phyloP scores from a whole-genome alignment of 2,113 vertebrate genomes.

The Cettia cetti region DNA sequence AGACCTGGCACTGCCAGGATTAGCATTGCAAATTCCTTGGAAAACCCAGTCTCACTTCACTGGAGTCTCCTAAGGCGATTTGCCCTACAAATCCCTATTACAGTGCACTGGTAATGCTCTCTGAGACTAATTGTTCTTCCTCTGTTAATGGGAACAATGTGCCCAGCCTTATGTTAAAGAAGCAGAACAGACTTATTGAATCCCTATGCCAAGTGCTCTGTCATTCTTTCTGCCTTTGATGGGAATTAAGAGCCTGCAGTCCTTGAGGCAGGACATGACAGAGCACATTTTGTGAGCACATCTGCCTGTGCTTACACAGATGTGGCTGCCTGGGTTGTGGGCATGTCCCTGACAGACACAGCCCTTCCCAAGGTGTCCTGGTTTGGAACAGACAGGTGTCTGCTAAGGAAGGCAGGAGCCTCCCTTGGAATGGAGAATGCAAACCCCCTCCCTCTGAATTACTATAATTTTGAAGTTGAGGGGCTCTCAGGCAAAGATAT shows the following conservation, averaged over 20 bases:
- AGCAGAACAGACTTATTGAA: neutral
- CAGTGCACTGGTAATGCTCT: neutral
- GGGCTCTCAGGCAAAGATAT: no score
- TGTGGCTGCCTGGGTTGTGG: neutral
- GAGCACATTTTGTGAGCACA: neutral
- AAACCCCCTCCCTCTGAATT: neutral
- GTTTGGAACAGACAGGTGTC: neutral
- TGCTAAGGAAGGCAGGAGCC: neutral
- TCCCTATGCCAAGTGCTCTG: neutral
- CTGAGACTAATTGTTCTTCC: neutral
- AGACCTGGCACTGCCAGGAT: neutral
- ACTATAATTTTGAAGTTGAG: neutral
- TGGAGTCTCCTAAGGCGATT: neutral
- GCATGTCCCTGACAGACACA: neutral
- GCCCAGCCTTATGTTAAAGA: neutral
- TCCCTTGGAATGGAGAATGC: neutral
- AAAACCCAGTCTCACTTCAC: neutral
- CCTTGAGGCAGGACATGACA: neutral
- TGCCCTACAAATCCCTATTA: neutral
- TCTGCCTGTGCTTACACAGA: neutral
- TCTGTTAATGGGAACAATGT: neutral
- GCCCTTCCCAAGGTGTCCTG: neutral
- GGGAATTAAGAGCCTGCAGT: neutral
- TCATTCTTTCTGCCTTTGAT: neutral
- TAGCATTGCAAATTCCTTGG: conserved; percentile 6